Evolutionary conservation across 2,888 invertebrate species (phyloP), one percentile per base, ranked within the genome.

Genomic region (Malachius bipustulatus): DNA sequence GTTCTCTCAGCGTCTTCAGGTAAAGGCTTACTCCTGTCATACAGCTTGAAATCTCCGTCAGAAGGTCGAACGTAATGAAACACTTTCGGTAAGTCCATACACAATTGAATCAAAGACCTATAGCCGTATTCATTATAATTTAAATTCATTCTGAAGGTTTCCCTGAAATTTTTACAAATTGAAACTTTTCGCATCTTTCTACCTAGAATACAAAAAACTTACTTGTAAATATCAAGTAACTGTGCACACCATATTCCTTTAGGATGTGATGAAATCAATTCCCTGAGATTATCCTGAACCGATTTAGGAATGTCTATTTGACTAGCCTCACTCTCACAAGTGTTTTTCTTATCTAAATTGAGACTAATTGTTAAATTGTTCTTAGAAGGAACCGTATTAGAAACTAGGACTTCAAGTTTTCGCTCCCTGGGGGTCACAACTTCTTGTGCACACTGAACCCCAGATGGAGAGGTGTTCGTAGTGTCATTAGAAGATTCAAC

Each of bases 181-280:
- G n/a, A n/a, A n/a, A n/a, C n/a, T n/a, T n/a, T n/a, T n/a, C n/a
- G n/a, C n/a, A n/a, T n/a, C n/a, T n/a, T n/a, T n/a, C n/a, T n/a
- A n/a, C n/a, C n/a, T n/a, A n/a, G n/a, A n/a, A n/a, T n/a, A n/a
- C n/a, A 16, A 10, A 13, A 6, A 34, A 43, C 50, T 44, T 46
- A 69, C 70, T 59, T 61, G 50, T 71, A 52, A 4, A 31, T 35
- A 9, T 53, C 46, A 4, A 65, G 56, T 3, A 72, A 51, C 27
- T 67, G 64, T 0, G 62, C 57, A 44, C 65, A 66, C 63, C 64
- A 65, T 8, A 72, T 57, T 2, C 71, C 71, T 1, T 63, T 56
- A 0, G 63, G 57, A 30, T 60, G 53, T 13, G 59, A 53, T 1
- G 35, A 30, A 3, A 71, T 59, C 14, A 71, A 40, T 8, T 15